These are phyloP conservation scores for Mimas tiliae DNA, from an alignment of 2,888 invertebrate genomes.

Conservation along the genomic window DNA sequence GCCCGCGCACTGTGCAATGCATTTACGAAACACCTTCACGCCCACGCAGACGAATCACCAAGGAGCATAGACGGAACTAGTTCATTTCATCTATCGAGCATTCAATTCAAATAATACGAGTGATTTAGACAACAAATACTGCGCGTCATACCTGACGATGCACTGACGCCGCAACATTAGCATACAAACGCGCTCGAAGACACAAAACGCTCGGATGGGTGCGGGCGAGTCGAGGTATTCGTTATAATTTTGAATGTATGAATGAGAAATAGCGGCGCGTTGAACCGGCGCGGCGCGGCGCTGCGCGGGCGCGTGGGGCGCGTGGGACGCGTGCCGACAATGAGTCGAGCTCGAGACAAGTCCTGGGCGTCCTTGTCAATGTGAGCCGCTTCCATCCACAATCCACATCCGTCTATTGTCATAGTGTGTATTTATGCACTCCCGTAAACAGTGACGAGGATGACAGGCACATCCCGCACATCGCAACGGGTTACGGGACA, in stretches of 20 bases:
- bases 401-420: conserved; percentile 84
- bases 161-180: conserved; percentile 79
- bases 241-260: conserved; percentile 85
- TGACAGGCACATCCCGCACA: conserved; percentile 54
- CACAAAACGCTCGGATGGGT: conserved; percentile 73
- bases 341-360: conserved; percentile 77
- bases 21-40: conserved; percentile 74
- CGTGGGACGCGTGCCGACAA: conserved; percentile 81
- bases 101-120: conserved; percentile 83
- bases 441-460: conserved; percentile 72
- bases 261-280: conserved; percentile 80
- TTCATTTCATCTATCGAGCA: conserved; percentile 80
- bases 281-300: conserved; percentile 45
- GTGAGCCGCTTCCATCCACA: conserved; percentile 83
- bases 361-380: conserved; percentile 85
- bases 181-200: conserved; percentile 81
- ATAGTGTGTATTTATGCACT: conserved; percentile 79
- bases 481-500: conserved; percentile 34
- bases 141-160: conserved; percentile 77
- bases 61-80: conserved; percentile 74
- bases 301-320: conserved; percentile 43
- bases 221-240: conserved; percentile 77
- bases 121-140: conserved; percentile 82
- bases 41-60: conserved; percentile 67
- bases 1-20: conserved; percentile 69